Evolutionary conservation across 30 jellyfish, hydroid and myxozoan species (phyloP), one percentile per base, ranked within the genome.

Genomic region (Rhopilema esculentum): DNA sequence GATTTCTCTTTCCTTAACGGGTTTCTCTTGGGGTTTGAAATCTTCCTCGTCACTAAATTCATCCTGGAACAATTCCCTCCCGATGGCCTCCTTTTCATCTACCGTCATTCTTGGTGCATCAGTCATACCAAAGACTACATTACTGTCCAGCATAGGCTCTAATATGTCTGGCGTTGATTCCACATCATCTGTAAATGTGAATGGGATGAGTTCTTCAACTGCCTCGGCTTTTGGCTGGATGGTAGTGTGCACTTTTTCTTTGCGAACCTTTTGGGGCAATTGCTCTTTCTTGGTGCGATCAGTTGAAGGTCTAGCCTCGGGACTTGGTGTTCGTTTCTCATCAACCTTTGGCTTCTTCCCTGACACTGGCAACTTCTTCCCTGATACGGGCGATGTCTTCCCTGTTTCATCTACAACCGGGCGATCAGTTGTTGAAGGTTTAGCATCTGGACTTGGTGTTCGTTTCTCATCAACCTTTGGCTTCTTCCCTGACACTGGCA

Each of bases 101-200:
- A 51, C 89, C 0, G 98, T 79, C 73, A 92, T 84, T 49, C 65
- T 66, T 65, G 70, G 69, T 23, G 31, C 20, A 16, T n/a, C 22
- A 20, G 66, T 66, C 16, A 65, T 23, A 19, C 77, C 83, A 63
- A 77, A 75, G 1, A 75, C 64, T 25, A 40, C 49, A 27, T 75
- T 86, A 66, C 82, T 27, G 70, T 66, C 88, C 19, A 96, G 96
- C 30, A 77, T 27, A 49, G 78, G 53, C 33, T 86, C 93, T 9
- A 91, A 76, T 6, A 68, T 29, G 26, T 51, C 96, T 30, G 88
- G 88, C 32, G 86, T 49, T 16, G 94, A 71, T 72, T 74, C 88
- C 20, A 89, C 82, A 1, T 33, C 91, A 0, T 68, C 94, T 18
- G 72, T 88, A 49, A 84, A 49, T 40, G 97, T 0, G 17, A 66